Evolutionary conservation across 2,888 invertebrate species (phyloP), one percentile per base, ranked within the genome.

Genomic region (Pseudococcus viburni): DNA sequence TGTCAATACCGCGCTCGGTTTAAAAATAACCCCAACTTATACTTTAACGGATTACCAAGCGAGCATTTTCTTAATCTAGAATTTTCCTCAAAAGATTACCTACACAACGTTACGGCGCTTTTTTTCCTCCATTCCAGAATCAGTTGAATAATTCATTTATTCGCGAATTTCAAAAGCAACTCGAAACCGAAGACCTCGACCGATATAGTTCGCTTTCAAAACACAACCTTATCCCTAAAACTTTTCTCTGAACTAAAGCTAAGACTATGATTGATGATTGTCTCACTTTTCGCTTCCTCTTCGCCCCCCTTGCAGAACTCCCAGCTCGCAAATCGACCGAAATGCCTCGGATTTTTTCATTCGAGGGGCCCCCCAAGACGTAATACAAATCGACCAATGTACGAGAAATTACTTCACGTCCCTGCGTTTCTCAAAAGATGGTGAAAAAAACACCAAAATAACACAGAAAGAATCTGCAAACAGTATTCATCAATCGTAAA

Each of bases 221-320:
- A 8, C 1, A 11, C 64, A 64, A 19, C 64, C 64, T 64, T 64
- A 64, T 64, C 64, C 64, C 22, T 55, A 22, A n/a, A 59, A 64
- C 6, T 9, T 64, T 64, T 64, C 8, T 19, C 6, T 64, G 22
- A 64, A 64, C 22, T 15, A 22, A 64, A 9, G 64, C 64, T 64
- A 64, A 19, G 64, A 64, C 64, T 64, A 64, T 64, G 64, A 64
- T 64, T 64, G 64, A 64, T 64, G 64, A 64, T 64, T 64, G 22
- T 64, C 64, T 64, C 19, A 11, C 22, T 64, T 64, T 64, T 33
- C 26, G 3, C 26, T 33, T 64, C 22, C 22, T 8, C 12, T 9
- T 4, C 6, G 1, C 22, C 22, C 1, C 19, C 15, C 2, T 64
- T 5, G 7, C 22, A 22, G 64, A 64, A 22, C 64, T 22, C 64